Evolutionary conservation across 2,888 invertebrate species (phyloP).

Genomic region (Lithophane semibrunnea): DNA sequence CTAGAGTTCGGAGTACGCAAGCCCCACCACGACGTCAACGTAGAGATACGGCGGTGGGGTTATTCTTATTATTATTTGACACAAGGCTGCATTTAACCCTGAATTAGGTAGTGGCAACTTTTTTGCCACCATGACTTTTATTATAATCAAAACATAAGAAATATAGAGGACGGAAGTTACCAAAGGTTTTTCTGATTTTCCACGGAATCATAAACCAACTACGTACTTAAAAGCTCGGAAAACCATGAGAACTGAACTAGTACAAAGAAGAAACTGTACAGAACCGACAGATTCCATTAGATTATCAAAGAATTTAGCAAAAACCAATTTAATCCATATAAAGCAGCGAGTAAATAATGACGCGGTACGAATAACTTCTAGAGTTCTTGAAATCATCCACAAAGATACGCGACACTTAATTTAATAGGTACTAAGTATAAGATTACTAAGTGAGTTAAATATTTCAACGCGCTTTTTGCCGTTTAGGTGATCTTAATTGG

Average conservation of each 20-base stretch:
- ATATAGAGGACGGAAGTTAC: background rate
- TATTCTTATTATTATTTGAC: background rate
- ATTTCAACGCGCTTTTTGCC: conserved; percentile 63
- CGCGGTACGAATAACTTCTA: conserved; percentile 48
- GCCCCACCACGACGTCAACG: too few relatives aligned
- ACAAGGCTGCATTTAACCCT: background rate
- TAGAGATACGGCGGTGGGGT: too few relatives aligned
- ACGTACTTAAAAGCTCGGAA: conserved; percentile 14
- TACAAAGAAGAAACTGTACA: conserved; percentile 47
- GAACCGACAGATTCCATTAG: conserved; percentile 47
- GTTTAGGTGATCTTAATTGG: conserved; percentile 62
- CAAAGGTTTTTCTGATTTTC: conserved; percentile 11
- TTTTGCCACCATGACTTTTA: background rate
- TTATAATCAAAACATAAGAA: background rate
- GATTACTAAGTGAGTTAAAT: conserved; percentile 62
- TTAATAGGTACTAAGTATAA: conserved; percentile 65
- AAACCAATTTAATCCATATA: conserved; percentile 58
- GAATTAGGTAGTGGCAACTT: too few relatives aligned
- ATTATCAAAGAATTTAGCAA: conserved; percentile 60
- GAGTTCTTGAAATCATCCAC: conserved; percentile 63
- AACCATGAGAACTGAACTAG: conserved; percentile 38
- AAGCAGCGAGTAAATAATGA: conserved; percentile 26
- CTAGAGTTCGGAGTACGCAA: too few relatives aligned
- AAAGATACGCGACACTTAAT: conserved; percentile 65
- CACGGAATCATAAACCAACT: conserved; percentile 13